Base-by-base conservation (phyloP, 2,888 invertebrate species). In the Penaeus monodon region DNA sequence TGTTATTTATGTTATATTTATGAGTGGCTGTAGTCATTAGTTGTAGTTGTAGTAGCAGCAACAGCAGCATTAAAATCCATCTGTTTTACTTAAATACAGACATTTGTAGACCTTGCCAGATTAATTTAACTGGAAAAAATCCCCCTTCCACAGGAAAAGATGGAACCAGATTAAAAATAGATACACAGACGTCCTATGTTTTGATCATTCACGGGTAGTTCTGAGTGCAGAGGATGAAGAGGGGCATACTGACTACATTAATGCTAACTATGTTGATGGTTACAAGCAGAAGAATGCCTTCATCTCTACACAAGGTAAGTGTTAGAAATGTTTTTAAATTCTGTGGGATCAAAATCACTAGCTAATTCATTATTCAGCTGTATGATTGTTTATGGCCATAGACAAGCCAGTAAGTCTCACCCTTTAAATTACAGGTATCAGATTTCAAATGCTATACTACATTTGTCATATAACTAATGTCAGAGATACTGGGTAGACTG, bases 231-330 rank as follows among this genome's bases (percentile, higher is more conserved):
- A 96, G 91, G 95, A 95, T 91, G 96, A 96, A 92, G 92, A 92
- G 63, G 94, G 95, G 90, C 95, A 96, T 80, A 91, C 92, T 44
- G 98, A 98, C 93, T 99, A 99, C 92, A 98, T 99, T 92, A 98
- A 99, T 93, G 99, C 98, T 86, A 99, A 99, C 94, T 99, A 96
- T 93, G 98, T 99, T 84, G 98, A 99, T 93, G 99, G 99, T 29
- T 99, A 98, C 93, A 97, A 97, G 93, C 98, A 98, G 93, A 97
- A 97, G 92, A 97, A 97, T 93, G 98, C 98, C 84, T 99, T 98
- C 93, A 99, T 99, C 92, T 98, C 97, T 92, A 98, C 99, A 91
- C 99, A 99, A 95, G 99, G 97, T 97, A 91, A 92, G 91, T 89
- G 74, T 24, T 76, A 74, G 64, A 49, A 27, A 68, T 64, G 64